Evolutionary conservation across 1,140 invertebrate species (phyloP).

Genomic region (Pinna nobilis): DNA sequence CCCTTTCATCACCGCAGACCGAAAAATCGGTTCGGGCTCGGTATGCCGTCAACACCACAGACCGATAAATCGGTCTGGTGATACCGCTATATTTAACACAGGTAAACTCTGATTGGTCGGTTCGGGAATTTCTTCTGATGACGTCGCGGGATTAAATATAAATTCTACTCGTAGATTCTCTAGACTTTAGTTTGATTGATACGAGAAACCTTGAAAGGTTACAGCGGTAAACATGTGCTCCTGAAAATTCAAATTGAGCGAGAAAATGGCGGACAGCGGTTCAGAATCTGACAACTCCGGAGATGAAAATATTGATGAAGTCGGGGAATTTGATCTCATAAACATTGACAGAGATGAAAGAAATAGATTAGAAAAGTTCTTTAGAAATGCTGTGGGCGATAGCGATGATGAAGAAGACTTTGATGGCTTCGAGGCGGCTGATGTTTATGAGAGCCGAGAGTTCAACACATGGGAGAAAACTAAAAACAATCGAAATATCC

Average conservation of each 20-base stretch:
- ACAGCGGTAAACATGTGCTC: neutral
- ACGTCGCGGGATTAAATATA: too few species aligned
- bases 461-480: neutral
- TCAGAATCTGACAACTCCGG: neutral
- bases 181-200: too few species aligned
- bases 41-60: too few species aligned
- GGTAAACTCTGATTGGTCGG: neutral
- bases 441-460: neutral
- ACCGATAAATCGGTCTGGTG: neutral
- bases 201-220: neutral
- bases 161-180: too few species aligned
- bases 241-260: neutral
- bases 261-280: constrained; percentile 16
- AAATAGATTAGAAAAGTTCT: neutral
- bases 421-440: neutral
- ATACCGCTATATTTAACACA: neutral
- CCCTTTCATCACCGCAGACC: neutral
- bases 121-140: too few species aligned
- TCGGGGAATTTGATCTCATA: constrained; percentile 9
- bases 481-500: neutral
- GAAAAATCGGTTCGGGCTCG: neutral
- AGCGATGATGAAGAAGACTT: constrained; percentile 12
- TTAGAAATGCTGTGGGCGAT: neutral
- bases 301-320: constrained; percentile 15
- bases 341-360: neutral